phyloP scores from a whole-genome alignment of 2,888 invertebrate genomes.

The Rhyacophila evoluta region DNA sequence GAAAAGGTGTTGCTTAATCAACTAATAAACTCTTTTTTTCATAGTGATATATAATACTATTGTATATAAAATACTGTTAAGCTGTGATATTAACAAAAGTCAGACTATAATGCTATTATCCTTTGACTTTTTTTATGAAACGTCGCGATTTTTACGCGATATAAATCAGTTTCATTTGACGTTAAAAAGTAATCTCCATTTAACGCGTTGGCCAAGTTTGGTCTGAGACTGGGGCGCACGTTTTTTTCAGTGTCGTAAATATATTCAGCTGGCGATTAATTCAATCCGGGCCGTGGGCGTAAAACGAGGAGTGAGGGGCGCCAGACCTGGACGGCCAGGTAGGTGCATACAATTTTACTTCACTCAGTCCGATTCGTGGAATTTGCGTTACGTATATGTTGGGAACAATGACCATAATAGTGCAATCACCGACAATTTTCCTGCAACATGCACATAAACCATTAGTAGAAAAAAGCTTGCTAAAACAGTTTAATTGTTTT shows the following conservation, averaged over 20 bases:
- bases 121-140: background rate
- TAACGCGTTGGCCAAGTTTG: background rate
- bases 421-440: background rate
- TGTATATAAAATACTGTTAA: too few relatives aligned
- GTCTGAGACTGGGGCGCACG: slow-evolving; percentile 2
- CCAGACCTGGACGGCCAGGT: background rate
- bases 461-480: too few relatives aligned
- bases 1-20: too few relatives aligned
- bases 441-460: too few relatives aligned
- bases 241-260: slow-evolving; percentile 29
- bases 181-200: slow-evolving; percentile 22
- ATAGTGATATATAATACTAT: too few relatives aligned
- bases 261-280: slow-evolving; percentile 37
- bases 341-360: slow-evolving; percentile 12
- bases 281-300: slow-evolving; percentile 31
- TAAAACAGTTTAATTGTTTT: background rate
- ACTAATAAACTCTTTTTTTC: too few relatives aligned
- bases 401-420: background rate
- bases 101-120: background rate
- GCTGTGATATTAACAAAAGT: too few relatives aligned
- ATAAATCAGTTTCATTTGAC: slow-evolving; percentile 22
- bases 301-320: background rate
- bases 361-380: background rate
- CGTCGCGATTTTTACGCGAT: background rate
- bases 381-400: background rate